Evolutionary conservation across 2,113 vertebrate species (phyloP).

Genomic region (Ciconia stormi): DNA sequence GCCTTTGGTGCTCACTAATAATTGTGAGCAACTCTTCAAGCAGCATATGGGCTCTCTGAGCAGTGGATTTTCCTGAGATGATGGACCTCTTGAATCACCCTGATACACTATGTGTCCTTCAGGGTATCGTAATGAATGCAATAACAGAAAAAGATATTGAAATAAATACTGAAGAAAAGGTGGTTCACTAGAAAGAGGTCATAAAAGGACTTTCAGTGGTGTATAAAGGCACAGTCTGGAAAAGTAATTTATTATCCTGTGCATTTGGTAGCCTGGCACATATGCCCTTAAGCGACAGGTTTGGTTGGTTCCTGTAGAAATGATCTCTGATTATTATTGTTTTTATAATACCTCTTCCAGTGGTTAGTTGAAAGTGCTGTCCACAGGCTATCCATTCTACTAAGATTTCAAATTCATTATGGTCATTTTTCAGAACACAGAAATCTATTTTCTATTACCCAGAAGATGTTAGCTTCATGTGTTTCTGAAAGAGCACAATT

Average conservation of each 20-base stretch:
- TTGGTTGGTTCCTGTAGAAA: not conserved
- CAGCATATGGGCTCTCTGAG: not conserved
- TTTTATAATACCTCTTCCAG: slow-evolving; percentile 13
- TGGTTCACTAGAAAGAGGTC: not conserved
- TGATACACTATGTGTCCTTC: not conserved
- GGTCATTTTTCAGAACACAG: slow-evolving; percentile 32
- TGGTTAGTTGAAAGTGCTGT: slow-evolving; percentile 4
- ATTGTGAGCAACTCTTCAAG: not conserved
- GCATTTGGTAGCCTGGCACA: not conserved
- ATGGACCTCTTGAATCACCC: not conserved
- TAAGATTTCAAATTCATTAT: slow-evolving; percentile 45
- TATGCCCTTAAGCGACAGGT: not conserved
- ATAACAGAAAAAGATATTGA: not conserved
- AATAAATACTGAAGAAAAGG: slow-evolving; percentile 1
- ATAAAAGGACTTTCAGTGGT: not conserved
- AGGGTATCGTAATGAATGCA: not conserved
- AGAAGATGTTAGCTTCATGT: not conserved
- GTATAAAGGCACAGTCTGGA: not conserved
- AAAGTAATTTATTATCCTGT: not conserved
- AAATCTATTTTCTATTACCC: slow-evolving; percentile 47
- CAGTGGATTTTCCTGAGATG: not conserved
- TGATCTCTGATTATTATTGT: slow-evolving; percentile 10
- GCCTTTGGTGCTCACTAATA: not conserved
- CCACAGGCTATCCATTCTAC: not conserved
- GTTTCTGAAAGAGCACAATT: slow-evolving; percentile 13